Percentiles rank a stretch among this genome's conserved stretches.
Evolutionary conservation across 2,113 vertebrate genomes (phyloP).

Genomic region (Marmota flaviventris): DNA sequence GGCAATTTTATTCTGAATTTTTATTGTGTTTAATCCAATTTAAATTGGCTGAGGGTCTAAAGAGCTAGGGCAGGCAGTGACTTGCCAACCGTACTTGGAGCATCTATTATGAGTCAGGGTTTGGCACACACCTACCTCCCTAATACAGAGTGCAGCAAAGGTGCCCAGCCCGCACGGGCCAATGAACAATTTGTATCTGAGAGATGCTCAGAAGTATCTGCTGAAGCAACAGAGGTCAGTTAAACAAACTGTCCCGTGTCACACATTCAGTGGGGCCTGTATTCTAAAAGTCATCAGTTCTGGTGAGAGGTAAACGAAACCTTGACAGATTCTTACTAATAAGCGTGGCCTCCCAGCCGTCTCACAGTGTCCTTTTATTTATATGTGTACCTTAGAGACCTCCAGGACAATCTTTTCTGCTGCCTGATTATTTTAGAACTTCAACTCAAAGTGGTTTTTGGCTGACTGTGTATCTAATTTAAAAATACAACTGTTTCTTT

Average conservation of each 20-base stretch:
- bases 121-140: not conserved
- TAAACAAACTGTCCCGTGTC: rapidly evolving
- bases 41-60: not conserved
- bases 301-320: not conserved
- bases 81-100: not conserved
- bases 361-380: not conserved
- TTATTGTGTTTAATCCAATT: not conserved
- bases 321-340: not conserved
- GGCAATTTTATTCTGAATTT: slow-evolving; percentile 16
- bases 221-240: not conserved
- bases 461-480: not conserved
- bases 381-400: not conserved
- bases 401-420: not conserved
- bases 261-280: not conserved
- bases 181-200: not conserved
- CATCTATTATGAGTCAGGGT: not conserved
- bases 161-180: not conserved
- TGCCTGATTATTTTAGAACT: not conserved
- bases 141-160: not conserved
- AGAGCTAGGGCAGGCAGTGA: not conserved
- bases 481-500: not conserved
- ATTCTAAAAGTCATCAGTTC: not conserved
- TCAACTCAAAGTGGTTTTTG: not conserved
- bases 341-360: too few relatives aligned
- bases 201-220: not conserved